A percentile compares a stretch with the other conserved stretches of the same genome.
Conservation (phyloP, 2,888 invertebrate genomes). For the Latrodectus elegans region DNA sequence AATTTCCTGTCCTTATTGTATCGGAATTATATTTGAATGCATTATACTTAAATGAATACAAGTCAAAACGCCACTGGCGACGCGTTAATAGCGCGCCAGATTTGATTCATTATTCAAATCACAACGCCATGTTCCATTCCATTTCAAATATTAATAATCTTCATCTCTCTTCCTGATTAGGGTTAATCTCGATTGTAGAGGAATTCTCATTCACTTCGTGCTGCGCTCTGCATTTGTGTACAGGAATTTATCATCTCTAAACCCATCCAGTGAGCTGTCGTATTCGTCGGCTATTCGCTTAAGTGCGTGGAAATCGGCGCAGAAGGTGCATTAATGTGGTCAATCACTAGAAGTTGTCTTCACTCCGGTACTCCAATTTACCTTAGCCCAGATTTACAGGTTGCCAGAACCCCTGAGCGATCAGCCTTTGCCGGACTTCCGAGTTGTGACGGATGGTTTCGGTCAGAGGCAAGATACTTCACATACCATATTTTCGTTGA, state of each 20-base stretch:
- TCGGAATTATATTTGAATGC: too few species aligned
- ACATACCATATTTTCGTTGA: not conserved
- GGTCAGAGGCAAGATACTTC: not conserved
- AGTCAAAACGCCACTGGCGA: too few species aligned
- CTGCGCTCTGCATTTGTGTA: too few species aligned
- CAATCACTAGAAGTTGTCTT: not conserved
- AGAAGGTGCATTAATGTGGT: not conserved
- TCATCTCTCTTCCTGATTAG: conserved; percentile 26
- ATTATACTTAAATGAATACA: too few species aligned
- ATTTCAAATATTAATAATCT: conserved; percentile 47
- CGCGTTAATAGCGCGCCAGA: not conserved
- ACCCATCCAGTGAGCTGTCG: not conserved
- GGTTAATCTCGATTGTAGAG: not conserved
- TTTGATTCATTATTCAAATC: conserved; percentile 6
- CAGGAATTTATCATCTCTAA: too few species aligned
- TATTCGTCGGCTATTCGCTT: not conserved
- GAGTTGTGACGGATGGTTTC: not conserved
- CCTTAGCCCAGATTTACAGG: too few species aligned
- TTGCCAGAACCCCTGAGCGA: too few species aligned
- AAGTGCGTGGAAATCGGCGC: not conserved
- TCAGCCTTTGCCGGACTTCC: not conserved
- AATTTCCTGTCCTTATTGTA: too few species aligned
- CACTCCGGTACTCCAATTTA: not conserved
- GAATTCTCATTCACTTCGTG: too few species aligned
- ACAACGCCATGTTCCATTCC: conserved; percentile 35